Base-by-base conservation (phyloP, 2,888 invertebrate genomes). In the Drosophila diplacantha region DNA sequence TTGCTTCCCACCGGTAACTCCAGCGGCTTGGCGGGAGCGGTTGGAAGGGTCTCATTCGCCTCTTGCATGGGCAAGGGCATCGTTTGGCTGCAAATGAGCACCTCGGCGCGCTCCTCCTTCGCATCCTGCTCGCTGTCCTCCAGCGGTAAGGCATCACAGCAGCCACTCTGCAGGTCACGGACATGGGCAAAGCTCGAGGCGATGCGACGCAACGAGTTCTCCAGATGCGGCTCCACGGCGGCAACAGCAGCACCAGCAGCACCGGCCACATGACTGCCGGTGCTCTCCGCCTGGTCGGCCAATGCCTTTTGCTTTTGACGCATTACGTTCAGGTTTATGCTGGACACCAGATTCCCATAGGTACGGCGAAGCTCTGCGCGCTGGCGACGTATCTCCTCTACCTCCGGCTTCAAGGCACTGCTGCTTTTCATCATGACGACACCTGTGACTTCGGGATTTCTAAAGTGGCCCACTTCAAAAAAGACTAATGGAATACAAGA, bases 111-210 rank as follows among this genome's bases (percentile, higher is more conserved):
- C 57, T 75, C 76, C 56, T 81, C 76, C 8, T 37, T 50, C 1
- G 51, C 46, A 66, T 82, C 77, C 2, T 66, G 74, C n/a, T 79
- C 77, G 22, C 55, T 46, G 12, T 80, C 82, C 22, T 79, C 82
- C 20, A 31, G 50, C 3, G 72, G 80, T 31, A 69, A 18, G 1
- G 76, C 74, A 16, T 50, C 66, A 34, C 18, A 54, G 1, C 51
- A 49, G 6, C 77, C 82, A 9, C 43, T 53, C 0, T 31, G 37
- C 9, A 74, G 51, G 22, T 82, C 60, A 29, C 72, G 56, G 0
- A 77, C 77, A 24, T 72, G 53, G 4, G 70, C 82, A 46, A 66
- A 82, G 22, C 82, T 77, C 7, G 82, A 82, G 3, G 82, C 70
- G n/a, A 77, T 76, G 14, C 74, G 49, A 7, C 77, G 70, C 68